Evolutionary conservation across 2,113 vertebrate species (phyloP).

Genomic region (Macroglossus sobrinus): DNA sequence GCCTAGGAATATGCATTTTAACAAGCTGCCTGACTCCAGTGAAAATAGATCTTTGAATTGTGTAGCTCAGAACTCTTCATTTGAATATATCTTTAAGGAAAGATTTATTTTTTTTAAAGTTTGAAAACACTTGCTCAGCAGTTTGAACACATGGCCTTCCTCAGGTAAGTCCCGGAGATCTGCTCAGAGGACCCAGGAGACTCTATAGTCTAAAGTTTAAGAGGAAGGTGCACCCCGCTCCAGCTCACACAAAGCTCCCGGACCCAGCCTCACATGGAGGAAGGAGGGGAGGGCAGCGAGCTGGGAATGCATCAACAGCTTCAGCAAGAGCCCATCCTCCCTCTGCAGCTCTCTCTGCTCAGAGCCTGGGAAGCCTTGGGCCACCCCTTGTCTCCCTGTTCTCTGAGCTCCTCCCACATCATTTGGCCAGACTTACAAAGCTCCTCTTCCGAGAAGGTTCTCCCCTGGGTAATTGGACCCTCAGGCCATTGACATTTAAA

Average conservation of each 20-base stretch:
- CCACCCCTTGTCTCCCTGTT: neutral
- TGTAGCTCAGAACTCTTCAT: neutral
- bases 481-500: conserved; percentile 75
- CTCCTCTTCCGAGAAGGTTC: conserved; percentile 63
- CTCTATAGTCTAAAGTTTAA: neutral
- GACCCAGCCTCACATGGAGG: neutral
- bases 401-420: conserved; percentile 33
- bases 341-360: neutral
- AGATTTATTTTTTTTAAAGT: neutral
- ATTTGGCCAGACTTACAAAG: conserved; percentile 48
- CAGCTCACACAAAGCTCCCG: neutral
- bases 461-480: conserved; percentile 75
- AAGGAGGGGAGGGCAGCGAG: neutral
- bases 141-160: neutral
- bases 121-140: neutral
- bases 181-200: neutral
- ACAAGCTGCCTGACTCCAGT: neutral
- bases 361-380: neutral
- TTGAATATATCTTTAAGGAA: neutral
- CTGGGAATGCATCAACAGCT: neutral
- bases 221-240: neutral
- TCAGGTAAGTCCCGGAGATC: neutral
- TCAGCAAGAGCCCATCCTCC: neutral
- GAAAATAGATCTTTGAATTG: conserved; percentile 2
- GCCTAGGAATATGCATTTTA: neutral